A percentile compares a stretch with the other conserved stretches of the same genome.
These are phyloP conservation scores for Schlechtendalia chinensis DNA, from an alignment of 1,140 invertebrate species.

Conservation along the genomic window DNA sequence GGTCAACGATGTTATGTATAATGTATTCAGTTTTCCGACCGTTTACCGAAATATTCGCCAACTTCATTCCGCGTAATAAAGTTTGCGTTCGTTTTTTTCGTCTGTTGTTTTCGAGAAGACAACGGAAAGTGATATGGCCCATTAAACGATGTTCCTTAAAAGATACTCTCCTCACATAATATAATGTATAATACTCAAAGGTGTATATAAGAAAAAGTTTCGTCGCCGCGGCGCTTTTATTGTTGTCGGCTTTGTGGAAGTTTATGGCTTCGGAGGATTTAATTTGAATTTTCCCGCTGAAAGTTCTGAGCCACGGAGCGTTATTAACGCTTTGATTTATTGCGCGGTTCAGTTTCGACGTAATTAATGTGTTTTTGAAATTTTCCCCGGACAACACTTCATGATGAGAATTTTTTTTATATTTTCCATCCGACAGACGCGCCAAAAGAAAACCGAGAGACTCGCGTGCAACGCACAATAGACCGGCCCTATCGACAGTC, in stretches of 20 bases:
- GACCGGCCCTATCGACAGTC: background rate
- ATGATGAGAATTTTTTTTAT: constrained; percentile 2
- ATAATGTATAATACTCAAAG: constrained; percentile 24
- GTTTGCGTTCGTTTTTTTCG: constrained; percentile 32
- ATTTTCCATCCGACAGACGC: background rate
- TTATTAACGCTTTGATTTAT: constrained; percentile 49
- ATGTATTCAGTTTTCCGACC: constrained; percentile 10
- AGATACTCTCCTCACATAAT: background rate
- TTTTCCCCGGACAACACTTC: background rate
- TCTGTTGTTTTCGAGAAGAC: background rate
- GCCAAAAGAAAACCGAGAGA: background rate
- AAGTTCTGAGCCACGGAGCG: constrained; percentile 29
- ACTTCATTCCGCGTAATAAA: constrained; percentile 22
- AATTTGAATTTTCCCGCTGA: constrained; percentile 44
- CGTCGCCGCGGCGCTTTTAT: constrained; percentile 7
- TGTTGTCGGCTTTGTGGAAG: constrained; percentile 39
- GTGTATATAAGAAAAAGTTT: constrained; percentile 37
- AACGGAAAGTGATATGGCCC: constrained; percentile 34
- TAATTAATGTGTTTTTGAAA: constrained; percentile 44
- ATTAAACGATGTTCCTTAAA: constrained; percentile 41
- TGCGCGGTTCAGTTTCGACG: constrained; percentile 18
- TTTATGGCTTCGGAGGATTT: constrained; percentile 43
- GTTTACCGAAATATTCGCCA: background rate
- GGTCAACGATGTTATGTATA: background rate
- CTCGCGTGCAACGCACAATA: background rate